Percentiles rank a stretch among this genome's conserved stretches.
Evolutionary conservation across 2,113 vertebrate genomes (phyloP).

Genomic region (Menura novaehollandiae): DNA sequence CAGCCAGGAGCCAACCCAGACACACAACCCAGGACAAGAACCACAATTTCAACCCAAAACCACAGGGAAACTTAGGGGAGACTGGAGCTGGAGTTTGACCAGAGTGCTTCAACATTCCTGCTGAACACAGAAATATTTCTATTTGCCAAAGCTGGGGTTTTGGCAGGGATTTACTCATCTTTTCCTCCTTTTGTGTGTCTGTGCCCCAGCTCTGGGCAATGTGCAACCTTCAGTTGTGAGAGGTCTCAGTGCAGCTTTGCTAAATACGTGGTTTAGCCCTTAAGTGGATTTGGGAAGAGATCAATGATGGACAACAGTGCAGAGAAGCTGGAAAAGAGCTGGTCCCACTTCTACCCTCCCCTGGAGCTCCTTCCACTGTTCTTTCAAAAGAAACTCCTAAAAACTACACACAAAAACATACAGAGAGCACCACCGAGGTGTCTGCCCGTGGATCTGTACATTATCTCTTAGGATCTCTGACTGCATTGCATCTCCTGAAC

Average conservation of each 20-base stretch:
- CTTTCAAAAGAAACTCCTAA: fast-evolving
- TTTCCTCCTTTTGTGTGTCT: background rate
- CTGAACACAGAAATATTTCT: background rate
- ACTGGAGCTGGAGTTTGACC: background rate
- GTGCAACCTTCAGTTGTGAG: fast-evolving
- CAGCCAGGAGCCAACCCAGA: background rate
- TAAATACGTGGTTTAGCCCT: fast-evolving
- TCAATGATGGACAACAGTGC: background rate
- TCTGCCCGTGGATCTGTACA: fast-evolving
- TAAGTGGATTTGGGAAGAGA: background rate
- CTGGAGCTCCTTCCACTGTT: background rate
- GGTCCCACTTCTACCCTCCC: background rate
- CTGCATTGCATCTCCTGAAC: background rate
- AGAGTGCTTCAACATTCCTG: background rate
- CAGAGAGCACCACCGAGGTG: fast-evolving
- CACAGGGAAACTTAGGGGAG: background rate
- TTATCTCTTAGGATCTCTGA: background rate
- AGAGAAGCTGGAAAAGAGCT: background rate
- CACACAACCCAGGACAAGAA: background rate
- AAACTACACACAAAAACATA: fast-evolving
- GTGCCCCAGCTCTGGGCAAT: background rate
- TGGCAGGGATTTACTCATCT: background rate
- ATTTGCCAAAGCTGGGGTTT: background rate
- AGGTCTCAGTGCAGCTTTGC: background rate
- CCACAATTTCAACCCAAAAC: background rate